phyloP scores from a whole-genome alignment of 2,113 vertebrate species.

The Agapornis roseicollis region DNA sequence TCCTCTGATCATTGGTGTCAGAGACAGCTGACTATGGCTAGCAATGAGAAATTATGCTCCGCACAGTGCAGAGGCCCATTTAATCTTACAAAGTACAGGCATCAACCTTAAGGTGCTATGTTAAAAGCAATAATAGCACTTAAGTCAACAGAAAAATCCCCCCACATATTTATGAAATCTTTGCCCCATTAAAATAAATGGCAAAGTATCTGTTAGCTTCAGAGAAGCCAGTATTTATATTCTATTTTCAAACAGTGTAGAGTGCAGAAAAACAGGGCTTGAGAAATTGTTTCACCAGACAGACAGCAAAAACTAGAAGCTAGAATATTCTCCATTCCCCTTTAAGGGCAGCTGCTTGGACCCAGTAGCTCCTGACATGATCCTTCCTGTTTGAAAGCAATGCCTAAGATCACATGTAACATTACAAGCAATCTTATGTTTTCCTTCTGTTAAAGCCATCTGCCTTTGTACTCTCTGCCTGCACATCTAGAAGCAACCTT shows the following conservation, averaged over 20 bases:
- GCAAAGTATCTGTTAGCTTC: neutral
- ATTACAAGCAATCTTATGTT: neutral
- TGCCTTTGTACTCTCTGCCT: neutral
- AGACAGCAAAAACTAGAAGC: neutral
- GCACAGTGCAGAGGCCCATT: neutral
- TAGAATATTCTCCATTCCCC: neutral
- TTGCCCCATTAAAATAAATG: neutral
- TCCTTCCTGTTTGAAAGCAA: neutral
- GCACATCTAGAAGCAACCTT: neutral
- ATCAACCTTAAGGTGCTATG: neutral
- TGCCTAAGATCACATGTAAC: neutral
- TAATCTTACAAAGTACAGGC: neutral
- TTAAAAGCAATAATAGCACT: neutral
- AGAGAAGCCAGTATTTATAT: neutral
- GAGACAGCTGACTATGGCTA: neutral
- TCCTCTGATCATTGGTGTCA: neutral
- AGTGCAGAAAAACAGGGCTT: neutral
- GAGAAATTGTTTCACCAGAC: neutral
- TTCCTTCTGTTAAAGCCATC: neutral
- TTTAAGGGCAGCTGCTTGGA: neutral
- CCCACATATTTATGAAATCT: neutral
- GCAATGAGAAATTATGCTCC: neutral
- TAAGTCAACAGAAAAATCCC: neutral
- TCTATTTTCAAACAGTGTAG: neutral
- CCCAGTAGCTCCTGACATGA: neutral